A percentile compares a stretch with the other conserved stretches of the same genome.
Conservation (phyloP, 1,140 invertebrate genomes). For the Leptopilina clavipes region DNA sequence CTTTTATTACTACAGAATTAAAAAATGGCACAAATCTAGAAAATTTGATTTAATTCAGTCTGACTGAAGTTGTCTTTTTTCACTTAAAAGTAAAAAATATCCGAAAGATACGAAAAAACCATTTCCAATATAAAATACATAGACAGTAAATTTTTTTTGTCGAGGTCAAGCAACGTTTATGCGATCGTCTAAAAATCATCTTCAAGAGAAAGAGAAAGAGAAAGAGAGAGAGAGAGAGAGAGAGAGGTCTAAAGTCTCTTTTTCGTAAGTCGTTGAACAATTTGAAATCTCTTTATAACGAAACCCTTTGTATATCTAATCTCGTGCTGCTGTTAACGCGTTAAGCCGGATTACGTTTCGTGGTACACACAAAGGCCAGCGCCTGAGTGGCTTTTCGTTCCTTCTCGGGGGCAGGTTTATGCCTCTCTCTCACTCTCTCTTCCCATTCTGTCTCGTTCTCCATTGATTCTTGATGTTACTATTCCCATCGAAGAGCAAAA, state of each 20-base stretch:
- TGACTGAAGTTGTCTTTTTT: no score
- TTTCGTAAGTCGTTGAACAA: conserved; percentile 8
- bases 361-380: conserved; percentile 23
- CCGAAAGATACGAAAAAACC: no score
- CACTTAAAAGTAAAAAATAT: no score
- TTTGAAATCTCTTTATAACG: conserved; percentile 18
- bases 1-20: no score
- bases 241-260: not conserved
- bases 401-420: conserved; percentile 20
- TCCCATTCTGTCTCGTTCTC: not conserved
- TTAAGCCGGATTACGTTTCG: conserved; percentile 34
- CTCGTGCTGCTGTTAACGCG: conserved; percentile 30
- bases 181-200: not conserved
- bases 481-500: conserved; percentile 11
- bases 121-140: no score
- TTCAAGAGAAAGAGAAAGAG: no score
- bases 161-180: no score
- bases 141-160: no score
- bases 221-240: no score
- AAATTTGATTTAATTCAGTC: no score
- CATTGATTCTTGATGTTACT: conserved; percentile 31
- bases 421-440: not conserved
- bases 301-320: conserved; percentile 34
- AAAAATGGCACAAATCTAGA: no score
- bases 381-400: conserved; percentile 26